phyloP scores from a whole-genome alignment of 2,113 vertebrate species.

The Ondatra zibethicus region DNA sequence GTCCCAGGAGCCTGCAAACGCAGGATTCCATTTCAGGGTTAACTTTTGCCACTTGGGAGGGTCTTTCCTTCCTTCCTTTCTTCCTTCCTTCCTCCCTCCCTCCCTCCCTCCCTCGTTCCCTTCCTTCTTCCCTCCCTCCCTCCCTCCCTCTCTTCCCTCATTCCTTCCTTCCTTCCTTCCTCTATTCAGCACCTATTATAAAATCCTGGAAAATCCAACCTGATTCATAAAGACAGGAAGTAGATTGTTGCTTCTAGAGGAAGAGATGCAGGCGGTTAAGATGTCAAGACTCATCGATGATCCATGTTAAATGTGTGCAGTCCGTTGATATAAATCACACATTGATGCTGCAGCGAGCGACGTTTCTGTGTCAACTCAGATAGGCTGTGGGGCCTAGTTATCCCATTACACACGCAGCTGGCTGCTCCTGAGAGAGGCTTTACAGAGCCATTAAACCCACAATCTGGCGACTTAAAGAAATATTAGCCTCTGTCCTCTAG shows the following conservation, averaged over 20 bases:
- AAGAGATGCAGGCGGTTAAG: not conserved
- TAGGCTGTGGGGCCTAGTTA: not conserved
- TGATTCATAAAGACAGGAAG: conserved; percentile 3
- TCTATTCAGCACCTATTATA: not conserved
- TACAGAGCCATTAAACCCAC: not conserved
- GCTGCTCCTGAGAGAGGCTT: not conserved
- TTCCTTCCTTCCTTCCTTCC: not conserved
- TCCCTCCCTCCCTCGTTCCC: not conserved
- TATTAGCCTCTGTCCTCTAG: not conserved
- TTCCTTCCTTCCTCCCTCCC: not conserved
- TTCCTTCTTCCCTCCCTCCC: not conserved
- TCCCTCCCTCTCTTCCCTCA: not conserved
- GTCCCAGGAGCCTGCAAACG: too few species aligned
- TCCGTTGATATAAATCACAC: not conserved
- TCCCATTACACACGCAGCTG: not conserved
- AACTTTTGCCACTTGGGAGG: not conserved
- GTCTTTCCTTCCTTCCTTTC: too few species aligned
- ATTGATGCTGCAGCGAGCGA: fast-evolving
- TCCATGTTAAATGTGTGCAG: not conserved
- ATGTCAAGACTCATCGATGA: not conserved
- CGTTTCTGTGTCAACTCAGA: not conserved
- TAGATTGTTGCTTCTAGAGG: not conserved
- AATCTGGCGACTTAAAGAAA: not conserved
- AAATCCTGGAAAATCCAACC: conserved; percentile 23
- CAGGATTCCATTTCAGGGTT: not conserved